Conservation (phyloP, 2,113 vertebrate species). For the Isurus oxyrinchus region DNA sequence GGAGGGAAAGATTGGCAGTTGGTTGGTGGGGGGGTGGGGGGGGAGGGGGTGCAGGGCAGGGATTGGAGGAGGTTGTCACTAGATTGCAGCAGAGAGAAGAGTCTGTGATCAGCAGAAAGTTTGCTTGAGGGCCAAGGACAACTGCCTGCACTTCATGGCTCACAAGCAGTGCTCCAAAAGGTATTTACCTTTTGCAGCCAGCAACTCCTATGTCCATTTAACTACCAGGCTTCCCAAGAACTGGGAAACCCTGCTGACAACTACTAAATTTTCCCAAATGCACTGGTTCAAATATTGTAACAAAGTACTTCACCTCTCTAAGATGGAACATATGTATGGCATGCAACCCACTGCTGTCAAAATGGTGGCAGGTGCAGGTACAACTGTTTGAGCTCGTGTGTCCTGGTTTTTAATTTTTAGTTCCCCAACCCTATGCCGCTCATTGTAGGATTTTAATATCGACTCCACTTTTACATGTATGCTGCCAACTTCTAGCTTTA, state of each 20-base stretch:
- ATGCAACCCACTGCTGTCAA: neutral
- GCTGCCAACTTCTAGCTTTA: neutral
- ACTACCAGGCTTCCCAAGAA: neutral
- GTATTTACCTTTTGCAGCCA: neutral
- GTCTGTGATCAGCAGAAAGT: neutral
- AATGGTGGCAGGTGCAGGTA: neutral
- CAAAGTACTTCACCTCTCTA: neutral
- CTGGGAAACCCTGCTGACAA: neutral
- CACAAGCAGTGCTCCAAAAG: neutral
- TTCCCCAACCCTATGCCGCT: neutral
- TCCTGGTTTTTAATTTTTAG: neutral
- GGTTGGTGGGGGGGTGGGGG: too few relatives aligned
- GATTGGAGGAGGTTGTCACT: neutral
- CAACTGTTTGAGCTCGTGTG: neutral
- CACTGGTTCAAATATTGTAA: neutral
- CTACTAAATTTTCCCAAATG: neutral
- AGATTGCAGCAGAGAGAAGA: neutral
- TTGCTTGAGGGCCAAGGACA: neutral
- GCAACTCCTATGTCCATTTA: neutral
- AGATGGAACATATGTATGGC: neutral
- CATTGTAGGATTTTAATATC: neutral
- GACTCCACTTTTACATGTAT: neutral
- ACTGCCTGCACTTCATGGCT: neutral
- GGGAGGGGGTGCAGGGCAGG: too few relatives aligned
- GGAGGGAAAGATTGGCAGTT: too few relatives aligned